phyloP scores from a whole-genome alignment of 2,797 vertebrate genomes.

The Pachyuromys duprasi region DNA sequence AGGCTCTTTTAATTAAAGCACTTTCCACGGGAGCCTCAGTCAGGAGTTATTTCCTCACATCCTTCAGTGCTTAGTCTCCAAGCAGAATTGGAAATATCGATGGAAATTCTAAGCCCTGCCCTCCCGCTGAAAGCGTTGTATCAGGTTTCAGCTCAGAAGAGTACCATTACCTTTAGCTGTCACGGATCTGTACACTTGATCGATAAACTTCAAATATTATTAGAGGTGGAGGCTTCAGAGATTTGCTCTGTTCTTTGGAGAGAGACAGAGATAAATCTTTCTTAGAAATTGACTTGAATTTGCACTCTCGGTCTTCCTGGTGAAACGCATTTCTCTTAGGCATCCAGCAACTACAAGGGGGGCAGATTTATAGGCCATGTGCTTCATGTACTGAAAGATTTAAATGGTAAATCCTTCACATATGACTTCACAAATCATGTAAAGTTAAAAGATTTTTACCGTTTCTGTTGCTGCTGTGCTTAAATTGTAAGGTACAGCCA shows the following conservation, averaged over 20 bases:
- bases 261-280: constrained; percentile 93
- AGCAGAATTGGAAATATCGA: constrained; percentile 92
- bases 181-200: constrained; percentile 94
- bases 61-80: constrained; percentile 86
- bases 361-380: constrained; percentile 93
- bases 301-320: constrained; percentile 91
- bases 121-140: constrained; percentile 90
- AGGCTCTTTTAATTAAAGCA: constrained; percentile 86
- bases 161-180: constrained; percentile 93
- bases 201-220: constrained; percentile 96
- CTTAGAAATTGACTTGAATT: constrained; percentile 93
- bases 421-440: constrained; percentile 96
- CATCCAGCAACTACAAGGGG: constrained; percentile 85
- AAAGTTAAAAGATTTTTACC: constrained; percentile 94
- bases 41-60: constrained; percentile 86
- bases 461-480: constrained; percentile 92
- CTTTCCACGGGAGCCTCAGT: constrained; percentile 73
- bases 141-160: constrained; percentile 89
- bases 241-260: constrained; percentile 92
- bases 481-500: constrained; percentile 92
- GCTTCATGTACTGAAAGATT: constrained; percentile 95
- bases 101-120: constrained; percentile 91
- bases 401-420: constrained; percentile 96
- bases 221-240: constrained; percentile 93
- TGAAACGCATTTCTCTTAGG: constrained; percentile 90